Evolutionary conservation across 2,888 invertebrate genomes (phyloP).

Genomic region (Hecatera dysodea): DNA sequence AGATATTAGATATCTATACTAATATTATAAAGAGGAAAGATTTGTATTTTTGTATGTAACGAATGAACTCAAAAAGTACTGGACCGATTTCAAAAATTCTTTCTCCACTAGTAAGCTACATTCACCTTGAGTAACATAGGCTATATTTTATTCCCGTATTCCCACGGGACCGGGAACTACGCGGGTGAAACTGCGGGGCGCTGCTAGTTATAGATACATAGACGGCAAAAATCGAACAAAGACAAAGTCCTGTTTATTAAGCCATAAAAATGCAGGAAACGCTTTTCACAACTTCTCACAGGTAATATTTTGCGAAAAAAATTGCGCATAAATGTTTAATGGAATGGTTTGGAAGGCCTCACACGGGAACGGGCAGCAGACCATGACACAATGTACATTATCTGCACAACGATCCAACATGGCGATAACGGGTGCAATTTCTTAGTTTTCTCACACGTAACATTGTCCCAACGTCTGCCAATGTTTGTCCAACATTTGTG

Average conservation of each 20-base stretch:
- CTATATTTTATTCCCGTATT: no score
- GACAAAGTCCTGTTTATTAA: conserved; percentile 31
- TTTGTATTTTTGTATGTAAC: no score
- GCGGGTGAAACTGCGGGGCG: background rate
- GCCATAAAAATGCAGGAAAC: conserved; percentile 42
- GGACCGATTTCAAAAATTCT: no score
- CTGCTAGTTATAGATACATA: background rate
- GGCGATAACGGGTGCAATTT: conserved; percentile 59
- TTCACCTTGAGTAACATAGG: no score
- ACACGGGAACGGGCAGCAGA: conserved; percentile 68
- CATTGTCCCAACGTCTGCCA: conserved; percentile 19
- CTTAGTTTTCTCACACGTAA: conserved; percentile 65
- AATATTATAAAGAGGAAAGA: no score
- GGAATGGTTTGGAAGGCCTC: conserved; percentile 53
- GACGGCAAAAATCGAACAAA: conserved; percentile 19
- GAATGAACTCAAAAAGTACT: no score
- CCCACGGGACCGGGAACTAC: no score
- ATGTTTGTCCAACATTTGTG: conserved; percentile 17
- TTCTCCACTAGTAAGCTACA: no score
- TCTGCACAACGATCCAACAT: conserved; percentile 57
- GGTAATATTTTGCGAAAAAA: conserved; percentile 42
- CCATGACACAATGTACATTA: conserved; percentile 65
- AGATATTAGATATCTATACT: no score
- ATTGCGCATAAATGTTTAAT: conserved; percentile 61
- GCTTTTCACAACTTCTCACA: conserved; percentile 32